Evolutionary conservation across 2,797 vertebrate genomes (phyloP).

Genomic region (Pseudocheirus occidentalis): DNA sequence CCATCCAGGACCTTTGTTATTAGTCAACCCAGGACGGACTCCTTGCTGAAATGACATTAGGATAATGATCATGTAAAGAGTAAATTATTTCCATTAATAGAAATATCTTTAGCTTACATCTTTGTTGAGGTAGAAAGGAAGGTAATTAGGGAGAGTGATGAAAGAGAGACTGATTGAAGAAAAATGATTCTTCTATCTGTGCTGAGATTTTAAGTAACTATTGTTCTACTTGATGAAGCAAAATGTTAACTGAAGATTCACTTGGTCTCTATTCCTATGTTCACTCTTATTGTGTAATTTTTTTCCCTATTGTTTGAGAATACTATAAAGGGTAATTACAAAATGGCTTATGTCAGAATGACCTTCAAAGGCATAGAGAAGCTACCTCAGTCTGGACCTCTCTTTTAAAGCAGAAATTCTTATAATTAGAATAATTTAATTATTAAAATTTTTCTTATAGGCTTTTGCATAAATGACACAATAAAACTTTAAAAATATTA

Average conservation of each 20-base stretch:
- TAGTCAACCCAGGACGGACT: too few species aligned
- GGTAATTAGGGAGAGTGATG: background rate
- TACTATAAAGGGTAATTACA: background rate
- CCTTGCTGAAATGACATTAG: too few species aligned
- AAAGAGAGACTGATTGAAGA: background rate
- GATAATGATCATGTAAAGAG: too few species aligned
- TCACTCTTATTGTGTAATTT: background rate
- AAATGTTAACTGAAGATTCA: background rate
- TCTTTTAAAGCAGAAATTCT: background rate
- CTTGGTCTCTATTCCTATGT: background rate
- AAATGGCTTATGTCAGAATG: background rate
- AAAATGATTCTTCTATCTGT: background rate
- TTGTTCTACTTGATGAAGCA: background rate
- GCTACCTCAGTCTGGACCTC: background rate
- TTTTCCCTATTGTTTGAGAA: background rate
- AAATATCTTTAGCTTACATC: background rate
- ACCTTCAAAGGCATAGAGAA: background rate
- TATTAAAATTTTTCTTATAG: background rate
- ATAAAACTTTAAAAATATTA: background rate
- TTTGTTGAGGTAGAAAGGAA: background rate
- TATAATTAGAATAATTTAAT: background rate
- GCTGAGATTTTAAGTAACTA: background rate
- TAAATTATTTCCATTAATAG: too few species aligned
- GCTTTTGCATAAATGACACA: background rate
- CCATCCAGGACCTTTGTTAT: too few species aligned